These are phyloP conservation scores for Timandra comae DNA, from an alignment of 2,888 invertebrate genomes.

Conservation along the genomic window DNA sequence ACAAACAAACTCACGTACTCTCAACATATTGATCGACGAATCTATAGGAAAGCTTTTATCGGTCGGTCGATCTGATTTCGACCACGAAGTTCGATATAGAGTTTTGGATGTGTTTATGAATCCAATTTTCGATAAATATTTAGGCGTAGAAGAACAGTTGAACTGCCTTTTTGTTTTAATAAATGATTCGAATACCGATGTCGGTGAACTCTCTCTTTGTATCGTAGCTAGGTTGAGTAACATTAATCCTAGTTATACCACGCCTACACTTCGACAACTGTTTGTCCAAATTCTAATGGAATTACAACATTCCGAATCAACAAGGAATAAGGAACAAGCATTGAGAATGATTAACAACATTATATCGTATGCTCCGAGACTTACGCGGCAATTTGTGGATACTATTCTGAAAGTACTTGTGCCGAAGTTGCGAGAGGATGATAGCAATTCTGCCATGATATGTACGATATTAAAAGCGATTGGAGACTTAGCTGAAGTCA, in stretches of 20 bases:
- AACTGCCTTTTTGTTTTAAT: constrained; percentile 94
- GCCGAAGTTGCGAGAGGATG: constrained; percentile 92
- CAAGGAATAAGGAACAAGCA: constrained; percentile 96
- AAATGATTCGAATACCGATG: constrained; percentile 97
- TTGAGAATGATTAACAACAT: constrained; percentile 96
- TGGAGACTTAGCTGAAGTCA: constrained; percentile 96
- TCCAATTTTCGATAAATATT: constrained; percentile 91
- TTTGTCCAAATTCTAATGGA: constrained; percentile 95
- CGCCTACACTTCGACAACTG: constrained; percentile 94
- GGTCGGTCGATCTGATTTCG: constrained; percentile 96
- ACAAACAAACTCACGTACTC: constrained; percentile 85
- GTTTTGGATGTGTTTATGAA: constrained; percentile 94
- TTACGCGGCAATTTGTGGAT: constrained; percentile 96
- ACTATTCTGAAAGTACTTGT: constrained; percentile 93
- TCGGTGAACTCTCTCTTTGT: constrained; percentile 93
- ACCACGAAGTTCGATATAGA: constrained; percentile 93
- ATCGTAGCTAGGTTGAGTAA: constrained; percentile 93
- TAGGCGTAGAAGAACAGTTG: constrained; percentile 96
- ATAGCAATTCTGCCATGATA: constrained; percentile 93
- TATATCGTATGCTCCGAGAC: constrained; percentile 93
- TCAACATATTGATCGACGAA: constrained; percentile 92
- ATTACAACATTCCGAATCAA: constrained; percentile 95
- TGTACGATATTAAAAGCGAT: constrained; percentile 93
- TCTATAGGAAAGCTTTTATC: constrained; percentile 93
- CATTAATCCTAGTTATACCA: constrained; percentile 98